Conservation (phyloP, 1,140 invertebrate genomes). For the Diprion similis region DNA sequence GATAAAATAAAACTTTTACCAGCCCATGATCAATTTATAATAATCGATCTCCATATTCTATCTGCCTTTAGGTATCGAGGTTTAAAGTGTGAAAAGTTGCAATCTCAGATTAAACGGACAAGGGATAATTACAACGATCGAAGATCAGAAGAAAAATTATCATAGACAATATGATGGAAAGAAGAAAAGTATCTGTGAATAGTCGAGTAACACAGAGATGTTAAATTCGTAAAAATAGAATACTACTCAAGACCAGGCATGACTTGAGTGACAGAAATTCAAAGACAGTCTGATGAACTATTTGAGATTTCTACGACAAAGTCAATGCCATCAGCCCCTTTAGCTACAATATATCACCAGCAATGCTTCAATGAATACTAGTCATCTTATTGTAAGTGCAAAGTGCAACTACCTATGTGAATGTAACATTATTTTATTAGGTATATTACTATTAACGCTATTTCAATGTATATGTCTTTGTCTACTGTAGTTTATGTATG, state of each 20-base stretch:
- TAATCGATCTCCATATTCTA: not conserved
- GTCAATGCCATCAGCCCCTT: conserved; percentile 27
- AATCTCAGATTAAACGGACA: not conserved
- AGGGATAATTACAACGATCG: not conserved
- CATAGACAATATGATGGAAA: not conserved
- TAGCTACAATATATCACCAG: conserved; percentile 38
- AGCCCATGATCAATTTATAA: not conserved
- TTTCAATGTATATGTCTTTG: not conserved
- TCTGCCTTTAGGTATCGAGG: not conserved
- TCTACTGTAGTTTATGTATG: conserved; percentile 3
- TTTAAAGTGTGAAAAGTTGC: not conserved
- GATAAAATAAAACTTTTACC: not conserved
- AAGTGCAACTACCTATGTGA: conserved; percentile 2
- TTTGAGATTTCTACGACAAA: conserved; percentile 28
- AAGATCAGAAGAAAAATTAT: not conserved
- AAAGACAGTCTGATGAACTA: conserved; percentile 22
- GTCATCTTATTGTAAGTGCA: conserved; percentile 14
- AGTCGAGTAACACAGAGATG: not conserved
- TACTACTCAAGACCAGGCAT: conserved; percentile 46
- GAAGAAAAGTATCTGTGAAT: conserved; percentile 1
- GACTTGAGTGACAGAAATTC: conserved; percentile 30
- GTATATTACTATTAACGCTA: conserved; percentile 13
- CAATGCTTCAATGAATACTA: conserved; percentile 39
- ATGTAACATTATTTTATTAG: conserved; percentile 2
- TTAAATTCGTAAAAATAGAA: conserved; percentile 29